Percentiles rank a stretch among this genome's conserved stretches.
These are phyloP conservation scores for Theonella swinhoei DNA, from an alignment of 37 sponge, comb jelly and placozoan genomes.

Conservation along the genomic window DNA sequence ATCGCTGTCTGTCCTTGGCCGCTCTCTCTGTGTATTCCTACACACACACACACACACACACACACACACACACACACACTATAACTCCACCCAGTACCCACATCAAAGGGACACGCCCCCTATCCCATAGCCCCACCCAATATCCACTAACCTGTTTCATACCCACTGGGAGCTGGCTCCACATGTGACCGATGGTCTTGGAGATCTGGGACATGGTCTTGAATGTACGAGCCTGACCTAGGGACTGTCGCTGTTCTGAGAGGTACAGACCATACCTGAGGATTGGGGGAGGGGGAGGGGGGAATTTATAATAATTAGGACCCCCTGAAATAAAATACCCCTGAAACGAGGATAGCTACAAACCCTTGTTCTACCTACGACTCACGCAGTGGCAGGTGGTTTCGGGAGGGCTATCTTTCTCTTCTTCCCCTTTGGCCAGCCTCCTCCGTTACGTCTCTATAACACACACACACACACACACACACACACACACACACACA, in stretches of 20 bases:
- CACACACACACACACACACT: too few species aligned
- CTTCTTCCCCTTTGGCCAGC: slow-evolving; percentile 53
- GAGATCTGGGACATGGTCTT: slow-evolving; percentile 42
- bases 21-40: slow-evolving; percentile 31
- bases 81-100: too few species aligned
- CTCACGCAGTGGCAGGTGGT: slow-evolving; percentile 49
- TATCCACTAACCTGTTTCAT: slow-evolving; percentile 23
- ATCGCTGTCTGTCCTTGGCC: slow-evolving; percentile 31
- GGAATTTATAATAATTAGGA: neutral
- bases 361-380: too few species aligned
- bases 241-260: slow-evolving; percentile 18
- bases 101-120: too few species aligned
- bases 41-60: neutral
- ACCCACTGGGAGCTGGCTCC: slow-evolving; percentile 10
- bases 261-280: slow-evolving; percentile 35
- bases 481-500: neutral
- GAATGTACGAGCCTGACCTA: slow-evolving; percentile 6
- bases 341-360: too few species aligned
- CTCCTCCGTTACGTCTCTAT: slow-evolving; percentile 28
- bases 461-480: too few species aligned
- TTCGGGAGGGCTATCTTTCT: slow-evolving; percentile 20
- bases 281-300: neutral
- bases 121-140: too few species aligned
- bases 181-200: slow-evolving; percentile 32
- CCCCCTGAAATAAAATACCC: neutral